Conservation (phyloP, 2,797 vertebrate species). For the Cottoperca gobio region DNA sequence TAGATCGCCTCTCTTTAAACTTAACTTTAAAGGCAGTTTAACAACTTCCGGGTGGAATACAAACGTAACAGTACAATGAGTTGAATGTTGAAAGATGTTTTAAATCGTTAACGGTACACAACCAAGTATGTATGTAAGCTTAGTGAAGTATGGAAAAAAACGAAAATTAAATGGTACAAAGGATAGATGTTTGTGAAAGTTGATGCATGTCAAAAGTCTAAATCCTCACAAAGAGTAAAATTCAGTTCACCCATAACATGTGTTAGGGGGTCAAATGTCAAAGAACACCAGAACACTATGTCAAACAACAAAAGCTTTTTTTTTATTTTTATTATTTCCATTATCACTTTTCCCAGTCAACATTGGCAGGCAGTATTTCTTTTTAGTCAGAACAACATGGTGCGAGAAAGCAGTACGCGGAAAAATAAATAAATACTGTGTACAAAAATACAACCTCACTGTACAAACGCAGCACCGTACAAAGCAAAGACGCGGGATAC, state of each 20-base stretch:
- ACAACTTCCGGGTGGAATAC: no score
- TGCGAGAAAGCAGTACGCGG: conserved; percentile 62
- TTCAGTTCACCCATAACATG: not conserved
- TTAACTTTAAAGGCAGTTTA: no score
- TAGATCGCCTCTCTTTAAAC: no score
- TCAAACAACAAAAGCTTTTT: conserved; percentile 63
- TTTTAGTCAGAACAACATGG: conserved; percentile 64
- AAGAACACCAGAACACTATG: conserved; percentile 8
- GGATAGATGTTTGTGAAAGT: no score
- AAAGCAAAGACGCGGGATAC: conserved; percentile 61
- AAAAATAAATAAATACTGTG: conserved; percentile 73
- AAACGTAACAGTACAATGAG: no score
- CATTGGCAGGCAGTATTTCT: conserved; percentile 58
- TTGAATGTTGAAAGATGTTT: no score
- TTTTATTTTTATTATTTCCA: conserved; percentile 56
- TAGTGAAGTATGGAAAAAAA: no score
- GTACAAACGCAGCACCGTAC: conserved; percentile 72
- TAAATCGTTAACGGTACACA: no score
- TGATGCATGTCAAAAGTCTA: no score
- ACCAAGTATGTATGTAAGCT: no score
- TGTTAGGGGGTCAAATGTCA: conserved; percentile 2
- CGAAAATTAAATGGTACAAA: no score
- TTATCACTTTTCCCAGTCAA: conserved; percentile 60
- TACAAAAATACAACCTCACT: conserved; percentile 82
- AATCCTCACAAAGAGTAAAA: not conserved